Base-by-base conservation (phyloP, 2,888 invertebrate genomes). In the Dynastes maya region DNA sequence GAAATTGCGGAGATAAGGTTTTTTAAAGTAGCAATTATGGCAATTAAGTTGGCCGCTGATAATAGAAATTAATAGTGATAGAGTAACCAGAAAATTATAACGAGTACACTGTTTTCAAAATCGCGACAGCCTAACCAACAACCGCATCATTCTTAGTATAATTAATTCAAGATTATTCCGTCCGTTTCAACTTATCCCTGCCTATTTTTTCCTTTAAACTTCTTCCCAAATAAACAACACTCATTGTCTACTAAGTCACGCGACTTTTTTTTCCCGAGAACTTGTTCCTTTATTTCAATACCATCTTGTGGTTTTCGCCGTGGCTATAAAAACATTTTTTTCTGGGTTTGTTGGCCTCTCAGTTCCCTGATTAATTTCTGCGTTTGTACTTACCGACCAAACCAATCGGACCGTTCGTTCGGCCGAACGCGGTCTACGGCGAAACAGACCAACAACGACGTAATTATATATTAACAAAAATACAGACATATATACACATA, bases 261-360 rank as follows among this genome's bases (percentile, higher is more conserved):
- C 55, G 45, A 61, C 61, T 74, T 40, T 74, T 40, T 74, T 74
- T 74, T 61, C 72, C 37, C 16, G 6, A 40, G 72, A 74, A 74
- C 72, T 74, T 63, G 72, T 74, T 74, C 61, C 58, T 74, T 74
- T 40, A 74, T 74, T 74, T 74, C 72, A 74, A 74, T 74, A 74
- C 72, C 72, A 45, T 74, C 63, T 63, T 74, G 72, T 29, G 72
- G 72, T 74, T 74, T 74, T 74, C 13, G 45, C 58, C 22, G 22
- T 61, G 45, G 72, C 58, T 61, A 74, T 74, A 74, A 74, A 74
- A 74, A 61, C 58, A 63, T 74, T 72, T 74, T 37, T 74, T 74
- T 61, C 72, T 74, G 72, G 72, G 72, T 74, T 74, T 74, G 72
- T 74, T 74, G 72, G 72, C 72, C 72, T 74, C 49, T 74, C 72